Evolutionary conservation across 2,888 invertebrate species (phyloP), one percentile per base, ranked within the genome.

Genomic region (Galerucella calmariensis): DNA sequence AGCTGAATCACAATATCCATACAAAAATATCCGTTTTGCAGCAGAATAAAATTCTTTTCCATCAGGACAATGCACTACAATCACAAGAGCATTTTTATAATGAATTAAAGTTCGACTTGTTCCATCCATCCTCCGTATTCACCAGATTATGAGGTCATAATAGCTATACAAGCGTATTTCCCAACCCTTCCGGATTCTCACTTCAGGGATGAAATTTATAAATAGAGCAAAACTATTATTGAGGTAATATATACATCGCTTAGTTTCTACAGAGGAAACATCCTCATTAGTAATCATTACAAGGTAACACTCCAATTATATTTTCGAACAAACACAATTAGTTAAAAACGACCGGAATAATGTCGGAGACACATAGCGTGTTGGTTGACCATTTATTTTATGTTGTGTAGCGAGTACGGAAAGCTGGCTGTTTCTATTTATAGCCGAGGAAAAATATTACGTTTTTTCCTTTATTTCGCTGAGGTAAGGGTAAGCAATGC

Each of bases 301-400:
- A 62, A 56, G 61, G 69, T 70, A 69, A 63, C 73, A 73, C 67
- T 75, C 62, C 69, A 75, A 73, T 73, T 75, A 73, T 75, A 67
- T 16, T 67, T 62, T 63, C 69, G 58, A 75, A 73, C 73, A 73
- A 63, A 71, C 75, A 59, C 58, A 73, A 73, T 75, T 75, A 70
- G 73, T 75, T 69, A 73, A 73, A 73, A 73, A 75, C 61, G 67
- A 61, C 69, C 69, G 67, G 63, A 75, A 75, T 73, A 59, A 66
- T 46, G 67, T 67, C 51, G 48, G 69, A 73, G 73, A 70, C 67
- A 70, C 72, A 48, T 75, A 48, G 72, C 73, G 51, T 75, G 73
- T 73, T 73, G 69, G 75, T 48, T 56, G 63, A 72, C 73, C 67
- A 75, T 75, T 75, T 73, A 75, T 75, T 69, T 73, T 65, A 61